phyloP scores from a whole-genome alignment of 1,140 invertebrate species.

The Drosophila navojoa region DNA sequence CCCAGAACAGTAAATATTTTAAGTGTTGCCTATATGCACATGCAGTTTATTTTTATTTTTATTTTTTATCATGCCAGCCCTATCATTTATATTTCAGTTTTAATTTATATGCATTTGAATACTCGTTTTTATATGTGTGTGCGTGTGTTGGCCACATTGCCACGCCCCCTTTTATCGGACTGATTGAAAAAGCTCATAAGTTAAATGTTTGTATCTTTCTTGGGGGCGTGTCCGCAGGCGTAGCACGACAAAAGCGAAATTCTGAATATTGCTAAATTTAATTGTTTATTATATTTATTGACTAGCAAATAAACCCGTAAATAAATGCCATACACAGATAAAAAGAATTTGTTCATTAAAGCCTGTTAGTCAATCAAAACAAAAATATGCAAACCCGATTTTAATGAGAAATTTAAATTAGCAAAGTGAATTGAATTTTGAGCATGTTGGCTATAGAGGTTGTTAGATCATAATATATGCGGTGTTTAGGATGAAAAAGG shows the following conservation, averaged over 20 bases:
- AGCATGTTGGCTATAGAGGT: too few relatives aligned
- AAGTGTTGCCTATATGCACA: constrained; percentile 47
- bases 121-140: constrained; percentile 26
- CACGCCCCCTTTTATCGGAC: constrained; percentile 6
- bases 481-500: too few relatives aligned
- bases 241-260: constrained; percentile 15
- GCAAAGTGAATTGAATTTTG: too few relatives aligned
- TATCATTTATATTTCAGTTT: constrained; percentile 79
- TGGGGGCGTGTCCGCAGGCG: constrained; percentile 6
- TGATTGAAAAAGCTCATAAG: constrained; percentile 64
- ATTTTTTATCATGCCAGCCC: constrained; percentile 39
- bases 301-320: constrained; percentile 12
- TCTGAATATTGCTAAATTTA: constrained; percentile 11
- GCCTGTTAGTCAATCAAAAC: background rate
- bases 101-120: constrained; percentile 74
- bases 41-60: constrained; percentile 3
- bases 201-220: constrained; percentile 39
- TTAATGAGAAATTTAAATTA: background rate
- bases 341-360: background rate
- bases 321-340: background rate
- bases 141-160: background rate
- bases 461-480: too few relatives aligned
- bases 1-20: constrained; percentile 72
- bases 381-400: background rate
- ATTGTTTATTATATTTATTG: constrained; percentile 23